Evolutionary conservation across 2,888 invertebrate genomes (phyloP).

Genomic region (Tetrapedia diversipes): DNA sequence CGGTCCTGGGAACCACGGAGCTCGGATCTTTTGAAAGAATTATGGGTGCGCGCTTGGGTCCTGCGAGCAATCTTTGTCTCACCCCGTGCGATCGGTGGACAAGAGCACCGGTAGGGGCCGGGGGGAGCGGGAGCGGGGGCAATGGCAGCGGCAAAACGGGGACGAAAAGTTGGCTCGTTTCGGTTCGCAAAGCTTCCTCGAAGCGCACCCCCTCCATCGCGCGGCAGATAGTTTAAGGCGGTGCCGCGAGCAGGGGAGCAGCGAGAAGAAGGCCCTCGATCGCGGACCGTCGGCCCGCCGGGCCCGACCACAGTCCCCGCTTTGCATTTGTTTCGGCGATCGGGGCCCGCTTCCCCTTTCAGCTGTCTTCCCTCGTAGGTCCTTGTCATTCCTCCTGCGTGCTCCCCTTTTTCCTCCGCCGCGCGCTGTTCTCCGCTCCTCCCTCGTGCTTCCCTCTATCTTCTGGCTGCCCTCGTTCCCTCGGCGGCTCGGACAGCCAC

Average conservation of each 20-base stretch:
- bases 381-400: conserved; percentile 67
- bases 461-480: conserved; percentile 48
- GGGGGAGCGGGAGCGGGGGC: neutral
- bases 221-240: conserved; percentile 78
- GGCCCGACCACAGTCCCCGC: conserved; percentile 64
- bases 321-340: conserved; percentile 81
- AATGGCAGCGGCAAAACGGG: conserved; percentile 27
- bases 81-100: conserved; percentile 50
- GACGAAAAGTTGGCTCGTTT: conserved; percentile 56
- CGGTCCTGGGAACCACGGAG: conserved; percentile 53
- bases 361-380: conserved; percentile 73
- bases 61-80: conserved; percentile 66
- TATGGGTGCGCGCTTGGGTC: conserved; percentile 63
- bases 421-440: conserved; percentile 49
- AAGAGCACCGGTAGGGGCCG: conserved; percentile 1
- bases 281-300: conserved; percentile 56
- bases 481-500: conserved; percentile 72
- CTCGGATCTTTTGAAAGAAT: conserved; percentile 63
- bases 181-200: conserved; percentile 42
- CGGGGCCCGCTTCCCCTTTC: conserved; percentile 74
- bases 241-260: conserved; percentile 67
- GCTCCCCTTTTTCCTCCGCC: conserved; percentile 65
- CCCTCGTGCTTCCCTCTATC: conserved; percentile 62
- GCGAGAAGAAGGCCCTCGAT: conserved; percentile 64
- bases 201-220: conserved; percentile 19